Evolutionary conservation across 2,113 vertebrate species (phyloP).

Genomic region (Sinocyclocheilus anophthalmus): DNA sequence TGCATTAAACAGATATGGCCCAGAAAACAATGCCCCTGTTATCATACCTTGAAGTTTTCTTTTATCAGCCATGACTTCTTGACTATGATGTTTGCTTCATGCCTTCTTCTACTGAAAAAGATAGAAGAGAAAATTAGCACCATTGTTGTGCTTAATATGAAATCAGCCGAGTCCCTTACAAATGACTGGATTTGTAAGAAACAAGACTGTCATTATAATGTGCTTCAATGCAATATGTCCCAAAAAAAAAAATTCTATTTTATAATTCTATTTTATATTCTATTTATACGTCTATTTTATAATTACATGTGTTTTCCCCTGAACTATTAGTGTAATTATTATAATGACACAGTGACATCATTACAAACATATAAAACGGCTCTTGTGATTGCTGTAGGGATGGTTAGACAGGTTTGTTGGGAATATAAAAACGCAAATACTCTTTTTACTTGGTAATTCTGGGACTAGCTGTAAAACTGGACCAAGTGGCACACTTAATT

Average conservation of each 20-base stretch:
- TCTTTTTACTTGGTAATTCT: not conserved
- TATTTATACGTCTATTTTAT: not conserved
- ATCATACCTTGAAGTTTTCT: conserved; percentile 90
- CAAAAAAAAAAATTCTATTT: not conserved
- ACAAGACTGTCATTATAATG: not conserved
- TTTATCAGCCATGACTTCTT: conserved; percentile 91
- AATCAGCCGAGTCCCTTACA: not conserved
- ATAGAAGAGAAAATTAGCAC: conserved; percentile 10
- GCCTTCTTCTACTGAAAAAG: conserved; percentile 79
- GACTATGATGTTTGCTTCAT: conserved; percentile 88
- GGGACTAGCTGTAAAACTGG: not conserved
- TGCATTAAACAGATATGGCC: not conserved
- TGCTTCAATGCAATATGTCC: not conserved
- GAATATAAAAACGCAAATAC: not conserved
- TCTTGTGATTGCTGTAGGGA: not conserved
- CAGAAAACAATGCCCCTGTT: not conserved
- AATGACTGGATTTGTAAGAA: not conserved
- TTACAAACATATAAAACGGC: not conserved
- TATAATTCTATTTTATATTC: too few relatives aligned
- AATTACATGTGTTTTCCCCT: not conserved
- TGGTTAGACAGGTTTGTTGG: not conserved
- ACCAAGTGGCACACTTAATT: not conserved
- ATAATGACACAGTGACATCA: not conserved
- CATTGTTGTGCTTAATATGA: not conserved
- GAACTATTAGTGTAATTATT: not conserved